These are phyloP conservation scores for Cavia aperea DNA, from an alignment of 2,113 vertebrate genomes.

Conservation along the genomic window DNA sequence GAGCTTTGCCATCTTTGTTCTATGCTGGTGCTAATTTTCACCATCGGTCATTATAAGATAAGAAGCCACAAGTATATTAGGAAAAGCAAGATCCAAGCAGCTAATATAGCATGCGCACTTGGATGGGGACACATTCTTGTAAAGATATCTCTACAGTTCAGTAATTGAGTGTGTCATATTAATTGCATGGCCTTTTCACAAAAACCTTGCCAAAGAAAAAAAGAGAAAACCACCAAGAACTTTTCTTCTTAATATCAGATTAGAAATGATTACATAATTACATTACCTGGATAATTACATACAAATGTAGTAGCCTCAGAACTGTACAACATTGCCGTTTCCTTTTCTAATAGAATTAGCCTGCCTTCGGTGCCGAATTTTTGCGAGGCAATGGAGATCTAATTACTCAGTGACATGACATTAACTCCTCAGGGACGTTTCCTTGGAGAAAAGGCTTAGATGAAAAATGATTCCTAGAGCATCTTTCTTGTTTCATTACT, in stretches of 20 bases:
- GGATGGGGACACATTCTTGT: constrained; percentile 40
- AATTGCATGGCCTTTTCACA: constrained; percentile 65
- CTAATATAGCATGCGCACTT: background rate
- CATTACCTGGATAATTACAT: constrained; percentile 77
- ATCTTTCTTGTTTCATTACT: constrained; percentile 42
- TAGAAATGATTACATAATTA: constrained; percentile 72
- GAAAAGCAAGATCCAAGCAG: constrained; percentile 46
- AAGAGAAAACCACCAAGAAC: constrained; percentile 23
- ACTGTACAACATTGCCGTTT: constrained; percentile 46
- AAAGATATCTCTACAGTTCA: constrained; percentile 33
- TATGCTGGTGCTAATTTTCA: constrained; percentile 54
- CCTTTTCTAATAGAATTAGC: constrained; percentile 68
- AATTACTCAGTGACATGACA: constrained; percentile 46
- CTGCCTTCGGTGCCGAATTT: constrained; percentile 64
- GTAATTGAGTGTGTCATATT: constrained; percentile 64
- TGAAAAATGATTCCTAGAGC: constrained; percentile 31
- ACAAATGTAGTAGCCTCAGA: constrained; percentile 59
- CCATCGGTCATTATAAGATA: constrained; percentile 42
- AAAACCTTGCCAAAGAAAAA: constrained; percentile 49
- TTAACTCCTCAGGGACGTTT: constrained; percentile 13
- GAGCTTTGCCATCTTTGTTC: constrained; percentile 28
- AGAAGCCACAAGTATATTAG: constrained; percentile 54
- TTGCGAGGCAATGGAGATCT: constrained; percentile 42
- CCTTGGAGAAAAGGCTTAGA: constrained; percentile 15
- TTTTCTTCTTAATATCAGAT: constrained; percentile 71